Conservation (phyloP, 2,113 vertebrate genomes). For the Silurus meridionalis region DNA sequence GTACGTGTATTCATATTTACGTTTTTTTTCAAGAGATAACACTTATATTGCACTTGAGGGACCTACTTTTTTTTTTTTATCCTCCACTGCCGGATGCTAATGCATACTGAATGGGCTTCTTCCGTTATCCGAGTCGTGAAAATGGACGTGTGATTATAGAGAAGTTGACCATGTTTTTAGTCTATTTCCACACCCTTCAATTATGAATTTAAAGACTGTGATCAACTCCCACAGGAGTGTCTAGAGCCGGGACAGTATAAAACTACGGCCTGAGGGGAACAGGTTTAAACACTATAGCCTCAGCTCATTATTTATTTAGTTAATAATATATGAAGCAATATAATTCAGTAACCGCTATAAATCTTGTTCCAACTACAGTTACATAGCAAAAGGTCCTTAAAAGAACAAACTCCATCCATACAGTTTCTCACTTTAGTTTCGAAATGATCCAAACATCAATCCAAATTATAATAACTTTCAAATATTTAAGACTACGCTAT, state of each 20-base stretch:
- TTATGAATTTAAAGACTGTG: neutral
- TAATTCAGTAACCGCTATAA: too few relatives aligned
- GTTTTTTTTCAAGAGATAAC: neutral
- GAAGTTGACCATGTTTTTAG: neutral
- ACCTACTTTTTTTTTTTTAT: neutral
- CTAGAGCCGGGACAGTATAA: neutral
- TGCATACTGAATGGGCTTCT: neutral
- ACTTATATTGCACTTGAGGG: neutral
- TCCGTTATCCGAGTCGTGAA: neutral
- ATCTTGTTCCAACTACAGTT: neutral
- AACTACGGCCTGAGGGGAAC: neutral
- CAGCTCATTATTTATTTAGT: neutral
- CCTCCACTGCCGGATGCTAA: neutral
- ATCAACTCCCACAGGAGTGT: neutral
- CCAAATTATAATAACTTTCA: neutral
- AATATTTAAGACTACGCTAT: neutral
- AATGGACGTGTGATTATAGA: neutral
- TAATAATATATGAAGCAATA: neutral
- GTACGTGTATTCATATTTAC: neutral
- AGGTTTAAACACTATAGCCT: neutral
- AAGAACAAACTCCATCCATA: neutral
- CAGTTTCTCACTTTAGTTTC: neutral
- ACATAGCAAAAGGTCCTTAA: neutral
- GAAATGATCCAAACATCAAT: neutral
- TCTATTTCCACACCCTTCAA: neutral